Percentiles rank a stretch among this genome's conserved stretches.
These are phyloP conservation scores for Saturnia pavonia DNA, from an alignment of 2,888 invertebrate species.

Conservation along the genomic window DNA sequence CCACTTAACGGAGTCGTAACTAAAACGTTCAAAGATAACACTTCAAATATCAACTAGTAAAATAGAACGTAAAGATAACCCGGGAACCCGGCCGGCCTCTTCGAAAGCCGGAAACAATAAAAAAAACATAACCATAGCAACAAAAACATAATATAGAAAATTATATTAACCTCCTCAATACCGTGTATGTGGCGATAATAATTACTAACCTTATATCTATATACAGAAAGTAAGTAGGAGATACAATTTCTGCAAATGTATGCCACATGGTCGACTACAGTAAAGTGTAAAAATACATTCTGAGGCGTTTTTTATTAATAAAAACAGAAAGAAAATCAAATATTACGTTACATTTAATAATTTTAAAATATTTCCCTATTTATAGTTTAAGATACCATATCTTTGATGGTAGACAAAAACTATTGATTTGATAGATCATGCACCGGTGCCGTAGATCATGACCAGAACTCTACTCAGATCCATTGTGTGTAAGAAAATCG, in stretches of 20 bases:
- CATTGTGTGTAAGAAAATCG: too few species aligned
- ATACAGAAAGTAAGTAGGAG: not conserved
- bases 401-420: too few species aligned
- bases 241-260: not conserved
- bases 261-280: not conserved
- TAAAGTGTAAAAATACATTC: not conserved
- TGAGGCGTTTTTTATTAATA: not conserved
- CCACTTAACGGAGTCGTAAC: not conserved
- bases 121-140: too few species aligned
- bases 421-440: too few species aligned
- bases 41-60: slow-evolving; percentile 29
- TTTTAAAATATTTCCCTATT: too few species aligned
- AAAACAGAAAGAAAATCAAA: not conserved
- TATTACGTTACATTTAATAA: too few species aligned
- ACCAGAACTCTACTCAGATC: too few species aligned
- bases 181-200: not conserved
- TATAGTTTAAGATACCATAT: too few species aligned
- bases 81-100: slow-evolving; percentile 25
- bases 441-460: too few species aligned
- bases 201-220: not conserved
- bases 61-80: slow-evolving; percentile 42
- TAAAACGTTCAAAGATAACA: slow-evolving; percentile 3
- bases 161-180: not conserved
- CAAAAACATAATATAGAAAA: slow-evolving; percentile 21
- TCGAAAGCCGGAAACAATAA: slow-evolving; percentile 44